Conservation (phyloP, 2,113 vertebrate species). For the Lepisosteus oculatus region DNA sequence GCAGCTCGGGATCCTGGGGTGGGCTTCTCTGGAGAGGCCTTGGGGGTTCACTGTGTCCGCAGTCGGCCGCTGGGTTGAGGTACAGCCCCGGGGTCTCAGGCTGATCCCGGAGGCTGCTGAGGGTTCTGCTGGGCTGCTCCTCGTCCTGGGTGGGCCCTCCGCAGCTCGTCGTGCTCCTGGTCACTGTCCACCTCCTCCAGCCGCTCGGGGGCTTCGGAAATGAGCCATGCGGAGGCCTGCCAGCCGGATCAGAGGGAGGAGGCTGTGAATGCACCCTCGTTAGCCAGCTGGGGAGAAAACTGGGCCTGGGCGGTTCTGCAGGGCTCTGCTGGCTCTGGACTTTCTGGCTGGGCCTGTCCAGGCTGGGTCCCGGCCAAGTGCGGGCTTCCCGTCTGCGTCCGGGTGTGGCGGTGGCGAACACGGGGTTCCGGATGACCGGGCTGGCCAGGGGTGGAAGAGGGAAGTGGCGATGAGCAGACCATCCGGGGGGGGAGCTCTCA, state of each 20-base stretch:
- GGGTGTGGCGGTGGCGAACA: neutral
- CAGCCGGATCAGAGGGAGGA: no score
- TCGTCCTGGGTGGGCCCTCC: no score
- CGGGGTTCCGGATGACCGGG: conserved; percentile 3
- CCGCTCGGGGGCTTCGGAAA: no score
- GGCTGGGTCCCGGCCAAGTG: no score
- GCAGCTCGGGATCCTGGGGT: neutral
- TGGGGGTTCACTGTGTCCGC: neutral
- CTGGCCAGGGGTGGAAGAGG: conserved; percentile 5
- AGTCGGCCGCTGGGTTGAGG: no score
- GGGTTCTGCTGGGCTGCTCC: no score
- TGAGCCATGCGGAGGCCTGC: no score
- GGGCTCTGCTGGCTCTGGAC: no score
- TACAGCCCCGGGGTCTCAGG: no score
- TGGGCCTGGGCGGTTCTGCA: neutral
- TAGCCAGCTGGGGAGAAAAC: conserved; percentile 16
- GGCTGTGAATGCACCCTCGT: neutral
- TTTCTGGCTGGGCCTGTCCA: neutral
- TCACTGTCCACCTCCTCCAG: no score
- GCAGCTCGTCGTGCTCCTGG: no score
- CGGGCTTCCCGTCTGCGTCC: neutral
- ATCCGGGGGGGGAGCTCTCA: neutral
- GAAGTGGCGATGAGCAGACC: neutral
- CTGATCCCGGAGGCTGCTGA: no score
- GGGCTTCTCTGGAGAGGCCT: neutral